These are phyloP conservation scores for Pteronura brasiliensis DNA, from an alignment of 2,113 vertebrate species.

Conservation along the genomic window DNA sequence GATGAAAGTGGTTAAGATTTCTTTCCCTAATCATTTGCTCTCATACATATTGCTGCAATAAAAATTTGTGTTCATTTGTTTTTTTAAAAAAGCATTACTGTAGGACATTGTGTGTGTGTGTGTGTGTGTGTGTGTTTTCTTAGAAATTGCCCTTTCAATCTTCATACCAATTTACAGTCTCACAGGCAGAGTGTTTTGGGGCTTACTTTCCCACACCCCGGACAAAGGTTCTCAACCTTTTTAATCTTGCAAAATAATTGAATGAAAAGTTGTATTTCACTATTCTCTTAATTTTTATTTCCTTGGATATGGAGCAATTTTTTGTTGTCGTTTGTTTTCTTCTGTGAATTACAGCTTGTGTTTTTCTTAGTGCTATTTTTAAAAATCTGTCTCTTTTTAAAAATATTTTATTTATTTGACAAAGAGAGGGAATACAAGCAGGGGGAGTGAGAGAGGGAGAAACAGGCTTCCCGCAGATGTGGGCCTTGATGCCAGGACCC, in stretches of 20 bases:
- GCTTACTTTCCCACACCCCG: not conserved
- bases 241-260: not conserved
- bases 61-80: not conserved
- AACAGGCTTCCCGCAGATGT: too few species aligned
- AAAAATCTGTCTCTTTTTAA: too few species aligned
- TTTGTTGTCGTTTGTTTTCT: not conserved
- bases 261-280: not conserved
- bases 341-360: not conserved
- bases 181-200: not conserved
- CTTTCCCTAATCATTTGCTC: not conserved
- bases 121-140: too few species aligned
- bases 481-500: too few species aligned
- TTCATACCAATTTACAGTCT: not conserved
- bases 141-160: not conserved
- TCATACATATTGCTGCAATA: not conserved
- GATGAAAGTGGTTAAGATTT: constrained; percentile 25
- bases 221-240: not conserved
- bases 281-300: not conserved
- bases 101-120: not conserved
- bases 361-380: not conserved
- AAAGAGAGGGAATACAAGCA: too few species aligned
- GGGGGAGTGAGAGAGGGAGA: too few species aligned
- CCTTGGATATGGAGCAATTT: not conserved
- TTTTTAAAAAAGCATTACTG: not conserved
- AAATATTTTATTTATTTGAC: too few species aligned